Base-by-base conservation (phyloP, 2,888 invertebrate species). In the Margaritifera margaritifera region DNA sequence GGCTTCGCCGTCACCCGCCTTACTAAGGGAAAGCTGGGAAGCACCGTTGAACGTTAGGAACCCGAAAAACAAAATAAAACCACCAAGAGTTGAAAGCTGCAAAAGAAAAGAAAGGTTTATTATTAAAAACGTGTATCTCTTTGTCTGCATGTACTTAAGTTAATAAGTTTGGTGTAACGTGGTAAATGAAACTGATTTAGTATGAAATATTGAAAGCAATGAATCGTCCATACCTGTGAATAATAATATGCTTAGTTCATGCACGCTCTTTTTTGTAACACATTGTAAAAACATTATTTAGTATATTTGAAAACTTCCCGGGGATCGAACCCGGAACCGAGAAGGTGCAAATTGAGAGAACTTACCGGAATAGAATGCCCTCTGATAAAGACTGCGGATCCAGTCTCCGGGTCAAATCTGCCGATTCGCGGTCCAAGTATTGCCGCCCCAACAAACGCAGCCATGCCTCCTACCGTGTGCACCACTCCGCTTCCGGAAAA, bases 41-140 rank as follows among this genome's bases (percentile, higher is more conserved):
- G 90, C 91, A 15, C 91, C 91, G 77, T 92, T 92, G 85, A 92
- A 92, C 4, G 91, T 90, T 59, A 92, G 83, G 84, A 92, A 91
- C 25, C 92, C 91, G 68, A 91, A 90, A 71, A 91, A 85, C 56
- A 92, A 84, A 59, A 92, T 90, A 80, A 92, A 90, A 3, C 90
- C 91, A 27, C 92, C 92, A 42, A 91, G 80, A 50, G 91, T 90
- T 6, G 90, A 88, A 69, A 91, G 83, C 91, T 91, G 64, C 24
- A 68, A 70, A 11, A 31, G 20, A 60, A 31, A 42, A n/a, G n/a
- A n/a, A 2, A 42, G 8, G 2, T 42, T 42, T 8, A 56, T n/a
- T 4, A 42, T 11, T 4, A 31, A 31, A 31, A 31, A 8, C 6
- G 31, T 6, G 6, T 31, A 31, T 4, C 2, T 27, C 27, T 31